phyloP scores from a whole-genome alignment of 1,140 invertebrate genomes.

The Heliconius melpomene region DNA sequence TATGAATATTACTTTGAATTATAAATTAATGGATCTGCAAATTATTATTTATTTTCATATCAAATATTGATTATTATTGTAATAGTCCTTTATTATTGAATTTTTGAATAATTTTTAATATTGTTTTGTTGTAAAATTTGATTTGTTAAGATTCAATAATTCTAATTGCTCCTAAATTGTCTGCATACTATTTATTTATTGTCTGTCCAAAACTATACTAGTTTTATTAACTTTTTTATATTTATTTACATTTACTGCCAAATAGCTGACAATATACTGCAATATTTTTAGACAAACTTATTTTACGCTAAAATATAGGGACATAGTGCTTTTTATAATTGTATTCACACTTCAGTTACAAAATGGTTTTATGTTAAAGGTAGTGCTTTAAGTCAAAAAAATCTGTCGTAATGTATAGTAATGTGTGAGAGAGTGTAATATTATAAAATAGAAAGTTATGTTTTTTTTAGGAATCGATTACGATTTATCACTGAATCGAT shows the following conservation, averaged over 20 bases:
- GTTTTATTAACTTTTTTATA: conserved; percentile 21
- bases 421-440: not conserved
- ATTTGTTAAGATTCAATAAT: not conserved
- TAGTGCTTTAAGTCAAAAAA: not conserved
- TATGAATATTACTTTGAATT: not conserved
- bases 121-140: not conserved
- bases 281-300: conserved; percentile 39
- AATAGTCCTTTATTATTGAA: too few relatives aligned
- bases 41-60: too few relatives aligned
- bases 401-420: not conserved
- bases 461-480: not conserved
- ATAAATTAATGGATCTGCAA: not conserved
- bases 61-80: too few relatives aligned
- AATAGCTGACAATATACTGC: conserved; percentile 38
- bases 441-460: not conserved
- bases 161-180: not conserved
- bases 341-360: not conserved
- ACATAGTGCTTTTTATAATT: conserved; percentile 3
- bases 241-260: conserved; percentile 35
- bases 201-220: conserved; percentile 5
- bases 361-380: not conserved
- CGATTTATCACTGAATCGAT: not conserved
- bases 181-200: conserved; percentile 12
- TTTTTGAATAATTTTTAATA: not conserved
- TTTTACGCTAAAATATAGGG: conserved; percentile 26